A percentile compares a stretch with the other conserved stretches of the same genome.
These are phyloP conservation scores for Galerucella calmariensis DNA, from an alignment of 2,888 invertebrate species.

Conservation along the genomic window DNA sequence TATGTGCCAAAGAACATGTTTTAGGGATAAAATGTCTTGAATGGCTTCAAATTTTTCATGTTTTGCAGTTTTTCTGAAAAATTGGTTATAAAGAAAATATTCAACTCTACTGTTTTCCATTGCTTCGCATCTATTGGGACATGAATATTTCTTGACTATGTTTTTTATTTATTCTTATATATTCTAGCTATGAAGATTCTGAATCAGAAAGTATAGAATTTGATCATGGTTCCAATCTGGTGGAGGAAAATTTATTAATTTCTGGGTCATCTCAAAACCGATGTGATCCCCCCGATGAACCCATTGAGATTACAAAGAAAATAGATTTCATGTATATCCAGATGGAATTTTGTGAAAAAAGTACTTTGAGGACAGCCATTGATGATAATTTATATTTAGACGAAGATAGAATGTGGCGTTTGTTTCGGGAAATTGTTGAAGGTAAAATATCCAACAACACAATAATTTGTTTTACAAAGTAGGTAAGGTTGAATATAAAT, in stretches of 20 bases:
- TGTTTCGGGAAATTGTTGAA: constrained; percentile 95
- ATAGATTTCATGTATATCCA: constrained; percentile 84
- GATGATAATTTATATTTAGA: constrained; percentile 84
- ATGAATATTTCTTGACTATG: too few relatives aligned
- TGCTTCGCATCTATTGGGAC: too few relatives aligned
- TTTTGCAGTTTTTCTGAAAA: too few relatives aligned
- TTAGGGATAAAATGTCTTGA: too few relatives aligned
- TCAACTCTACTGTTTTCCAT: too few relatives aligned
- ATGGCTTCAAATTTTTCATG: too few relatives aligned
- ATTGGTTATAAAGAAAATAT: too few relatives aligned
- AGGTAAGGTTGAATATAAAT: too few relatives aligned
- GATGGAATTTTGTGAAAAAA: constrained; percentile 99
- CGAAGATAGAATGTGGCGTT: constrained; percentile 84
- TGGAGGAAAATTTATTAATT: constrained; percentile 39
- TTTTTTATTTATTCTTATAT: not conserved
- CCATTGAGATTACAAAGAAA: constrained; percentile 43
- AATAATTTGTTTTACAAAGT: too few relatives aligned
- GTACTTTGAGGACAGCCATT: constrained; percentile 89
- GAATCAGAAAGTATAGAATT: constrained; percentile 74
- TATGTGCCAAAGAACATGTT: too few relatives aligned
- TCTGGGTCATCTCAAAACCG: constrained; percentile 27
- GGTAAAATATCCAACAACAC: constrained; percentile 60
- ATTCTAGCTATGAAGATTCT: constrained; percentile 62
- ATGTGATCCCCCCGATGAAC: constrained; percentile 24
- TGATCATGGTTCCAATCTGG: constrained; percentile 62